Base-by-base conservation (phyloP, 2,113 vertebrate genomes). In the Irena cyanogastra region DNA sequence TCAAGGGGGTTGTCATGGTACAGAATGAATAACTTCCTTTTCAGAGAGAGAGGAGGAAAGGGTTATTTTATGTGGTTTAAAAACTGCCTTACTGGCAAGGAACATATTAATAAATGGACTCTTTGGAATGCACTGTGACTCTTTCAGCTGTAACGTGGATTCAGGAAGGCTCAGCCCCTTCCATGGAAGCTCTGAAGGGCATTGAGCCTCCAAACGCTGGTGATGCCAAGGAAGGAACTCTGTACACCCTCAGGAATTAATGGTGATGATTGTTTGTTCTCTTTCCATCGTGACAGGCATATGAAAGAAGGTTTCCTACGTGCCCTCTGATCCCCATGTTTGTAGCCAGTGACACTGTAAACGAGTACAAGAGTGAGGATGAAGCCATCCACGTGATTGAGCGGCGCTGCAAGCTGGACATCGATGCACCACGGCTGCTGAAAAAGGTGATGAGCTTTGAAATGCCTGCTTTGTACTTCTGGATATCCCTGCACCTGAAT, bases 261-360 rank as follows among this genome's bases (percentile, higher is more conserved):
- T 21, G 66, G 35, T 45, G 45, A 1, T 76, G 31, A 16, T 15
- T 56, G 11, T 13, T 80, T 52, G 31, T 10, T 87, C 92, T 59
- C 45, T 66, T 79, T 17, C n/a, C 16, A 4, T 59, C 5, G 16
- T 27, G 44, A 1, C 31, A 99, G 99, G 99, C 99, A 20, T 99
- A 99, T n/a, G 97, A 98, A 45, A 98, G 98, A 47, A 98, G 99
- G 83, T 99, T 99, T 93, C 99, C 99, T 6, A 99, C 98, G 0
- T 99, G 99, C 93, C 98, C 98, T 7, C 95, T 99, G 95, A 99
- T 99, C 89, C 99, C 99, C 1, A 98, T 99, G 98, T 99, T 99
- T 80, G 98, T 99, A 49, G 98, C 98, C 97, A 99, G 99, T 26
- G 99, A 99, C 96, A 97, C 98, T 18, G 94, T 99, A 57, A 98